phyloP scores from a whole-genome alignment of 1,140 invertebrate genomes.

The Ceratina calcarata region DNA sequence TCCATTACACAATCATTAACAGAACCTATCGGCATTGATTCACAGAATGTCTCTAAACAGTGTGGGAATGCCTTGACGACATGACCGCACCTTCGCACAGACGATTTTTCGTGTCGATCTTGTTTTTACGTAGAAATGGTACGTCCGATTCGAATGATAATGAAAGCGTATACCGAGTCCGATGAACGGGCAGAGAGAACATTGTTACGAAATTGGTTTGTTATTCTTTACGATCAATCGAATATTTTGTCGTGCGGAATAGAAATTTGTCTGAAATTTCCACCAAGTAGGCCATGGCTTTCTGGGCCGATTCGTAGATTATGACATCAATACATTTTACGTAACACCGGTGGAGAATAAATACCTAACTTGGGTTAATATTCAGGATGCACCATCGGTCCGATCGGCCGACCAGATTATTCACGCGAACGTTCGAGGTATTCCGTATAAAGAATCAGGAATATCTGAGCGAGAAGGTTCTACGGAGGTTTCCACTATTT shows the following conservation, averaged over 20 bases:
- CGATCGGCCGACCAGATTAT: conserved; percentile 31
- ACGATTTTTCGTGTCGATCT: neutral
- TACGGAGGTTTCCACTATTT: neutral
- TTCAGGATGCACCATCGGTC: conserved; percentile 39
- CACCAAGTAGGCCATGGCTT: conserved; percentile 50
- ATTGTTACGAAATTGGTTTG: conserved; percentile 34
- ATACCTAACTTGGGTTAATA: conserved; percentile 42
- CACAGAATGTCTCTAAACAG: neutral
- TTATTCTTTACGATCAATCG: conserved; percentile 38
- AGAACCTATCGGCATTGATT: conserved; percentile 14
- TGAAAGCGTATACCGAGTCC: neutral
- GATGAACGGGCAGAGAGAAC: neutral
- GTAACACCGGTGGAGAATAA: conserved; percentile 29
- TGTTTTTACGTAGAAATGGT: neutral
- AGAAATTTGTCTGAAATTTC: conserved; percentile 51
- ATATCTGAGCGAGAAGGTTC: neutral
- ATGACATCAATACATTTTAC: conserved; percentile 49
- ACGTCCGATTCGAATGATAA: neutral
- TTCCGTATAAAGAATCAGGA: conserved; percentile 5
- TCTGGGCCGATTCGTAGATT: conserved; percentile 36
- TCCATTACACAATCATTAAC: conserved; percentile 40
- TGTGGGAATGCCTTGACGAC: neutral
- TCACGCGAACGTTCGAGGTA: conserved; percentile 15
- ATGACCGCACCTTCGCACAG: neutral
- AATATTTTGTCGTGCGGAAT: conserved; percentile 37